Conservation (phyloP, 2,797 vertebrate species). For the Micromesistius poutassou region DNA sequence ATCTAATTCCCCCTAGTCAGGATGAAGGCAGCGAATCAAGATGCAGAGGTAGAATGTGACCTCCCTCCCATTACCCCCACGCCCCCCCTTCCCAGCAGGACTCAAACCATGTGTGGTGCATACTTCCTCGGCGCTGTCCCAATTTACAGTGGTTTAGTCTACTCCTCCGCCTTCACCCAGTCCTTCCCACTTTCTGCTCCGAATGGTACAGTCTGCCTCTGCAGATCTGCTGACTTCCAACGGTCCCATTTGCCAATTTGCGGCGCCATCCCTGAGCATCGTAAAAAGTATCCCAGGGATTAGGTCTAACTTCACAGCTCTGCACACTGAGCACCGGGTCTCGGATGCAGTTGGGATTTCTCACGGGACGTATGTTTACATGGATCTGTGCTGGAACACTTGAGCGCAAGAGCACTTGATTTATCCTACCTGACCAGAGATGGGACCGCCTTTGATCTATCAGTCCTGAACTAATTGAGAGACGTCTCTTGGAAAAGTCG, state of each 20-base stretch:
- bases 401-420: not conserved
- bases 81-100: conserved; percentile 34
- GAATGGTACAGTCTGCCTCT: conserved; percentile 50
- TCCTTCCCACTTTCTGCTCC: conserved; percentile 35
- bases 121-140: conserved; percentile 24
- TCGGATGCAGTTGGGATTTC: not conserved
- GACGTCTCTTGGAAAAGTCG: conserved; percentile 5
- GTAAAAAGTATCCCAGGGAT: conserved; percentile 22
- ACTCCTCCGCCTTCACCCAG: conserved; percentile 44
- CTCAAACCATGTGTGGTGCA: conserved; percentile 64
- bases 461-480: not conserved
- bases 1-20: conserved; percentile 47
- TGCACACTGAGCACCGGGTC: not conserved
- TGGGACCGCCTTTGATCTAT: conserved; percentile 19
- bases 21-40: conserved; percentile 35
- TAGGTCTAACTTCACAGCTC: not conserved
- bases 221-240: conserved; percentile 40
- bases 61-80: conserved; percentile 12
- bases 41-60: conserved; percentile 50
- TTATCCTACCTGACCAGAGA: conserved; percentile 5
- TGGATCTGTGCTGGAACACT: too few relatives aligned
- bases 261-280: conserved; percentile 23
- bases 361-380: not conserved
- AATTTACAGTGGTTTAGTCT: conserved; percentile 42
- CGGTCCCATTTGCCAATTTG: conserved; percentile 33